phyloP scores from a whole-genome alignment of 2,113 vertebrate genomes.

The Aleadryas rufinucha region DNA sequence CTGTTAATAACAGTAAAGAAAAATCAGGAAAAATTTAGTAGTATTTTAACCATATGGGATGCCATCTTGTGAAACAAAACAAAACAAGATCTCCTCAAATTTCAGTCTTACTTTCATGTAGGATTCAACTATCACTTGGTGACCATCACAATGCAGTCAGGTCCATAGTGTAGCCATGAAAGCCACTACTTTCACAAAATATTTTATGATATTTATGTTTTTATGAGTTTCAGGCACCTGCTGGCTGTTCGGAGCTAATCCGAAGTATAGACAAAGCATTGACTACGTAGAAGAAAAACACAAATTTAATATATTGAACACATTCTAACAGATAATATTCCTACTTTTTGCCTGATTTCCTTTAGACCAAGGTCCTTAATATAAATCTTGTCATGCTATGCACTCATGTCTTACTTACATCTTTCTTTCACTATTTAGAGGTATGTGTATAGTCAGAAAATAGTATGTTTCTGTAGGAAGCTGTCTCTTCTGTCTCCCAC shows the following conservation, averaged over 20 bases:
- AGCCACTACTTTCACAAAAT: not conserved
- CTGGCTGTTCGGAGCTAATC: not conserved
- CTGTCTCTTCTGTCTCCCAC: not conserved
- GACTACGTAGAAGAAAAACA: not conserved
- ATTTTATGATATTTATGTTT: not conserved
- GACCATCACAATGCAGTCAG: not conserved
- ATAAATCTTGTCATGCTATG: not conserved
- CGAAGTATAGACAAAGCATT: not conserved
- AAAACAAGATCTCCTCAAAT: not conserved
- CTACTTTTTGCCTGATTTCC: not conserved
- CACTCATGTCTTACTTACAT: not conserved
- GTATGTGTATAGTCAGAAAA: not conserved
- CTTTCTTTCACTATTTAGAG: not conserved
- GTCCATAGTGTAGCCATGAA: not conserved
- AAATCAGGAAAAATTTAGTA: not conserved
- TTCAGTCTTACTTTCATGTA: not conserved
- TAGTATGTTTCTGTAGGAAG: not conserved
- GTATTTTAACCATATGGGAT: not conserved
- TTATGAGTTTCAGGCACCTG: not conserved
- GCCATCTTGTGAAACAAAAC: not conserved
- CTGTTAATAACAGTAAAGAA: not conserved
- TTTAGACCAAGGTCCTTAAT: not conserved
- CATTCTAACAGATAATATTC: not conserved
- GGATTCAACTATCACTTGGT: not conserved
- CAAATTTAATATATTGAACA: not conserved